Evolutionary conservation across 2,797 vertebrate species (phyloP).

Genomic region (Acrossocheilus fasciatus): DNA sequence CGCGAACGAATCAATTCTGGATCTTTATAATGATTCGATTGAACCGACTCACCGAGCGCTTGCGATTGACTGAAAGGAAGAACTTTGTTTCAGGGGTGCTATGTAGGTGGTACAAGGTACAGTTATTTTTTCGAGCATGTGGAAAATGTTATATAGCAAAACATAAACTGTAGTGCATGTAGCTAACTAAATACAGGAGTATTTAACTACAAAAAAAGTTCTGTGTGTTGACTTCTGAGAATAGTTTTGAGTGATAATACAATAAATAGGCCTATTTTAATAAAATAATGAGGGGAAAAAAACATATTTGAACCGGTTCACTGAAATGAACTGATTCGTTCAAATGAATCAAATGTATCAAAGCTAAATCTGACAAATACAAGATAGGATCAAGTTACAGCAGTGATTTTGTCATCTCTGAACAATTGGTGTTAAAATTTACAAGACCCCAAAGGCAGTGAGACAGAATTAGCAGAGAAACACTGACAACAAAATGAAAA

Average conservation of each 20-base stretch:
- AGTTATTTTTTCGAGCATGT: not conserved
- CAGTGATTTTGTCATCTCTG: not conserved
- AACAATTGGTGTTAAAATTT: not conserved
- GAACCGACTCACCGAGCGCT: slow-evolving; percentile 23
- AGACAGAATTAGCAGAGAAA: slow-evolving; percentile 17
- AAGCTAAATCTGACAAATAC: slow-evolving; percentile 24
- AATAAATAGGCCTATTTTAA: not conserved
- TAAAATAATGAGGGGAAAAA: not conserved
- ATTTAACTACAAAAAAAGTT: not conserved
- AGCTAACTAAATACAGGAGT: not conserved
- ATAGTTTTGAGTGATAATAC: not conserved
- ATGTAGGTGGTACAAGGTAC: not conserved
- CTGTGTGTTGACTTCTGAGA: not conserved
- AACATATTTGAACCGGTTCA: not conserved
- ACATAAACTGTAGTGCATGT: not conserved
- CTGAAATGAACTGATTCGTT: not conserved
- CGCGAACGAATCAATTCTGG: not conserved
- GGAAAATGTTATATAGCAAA: not conserved
- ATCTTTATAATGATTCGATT: slow-evolving; percentile 10
- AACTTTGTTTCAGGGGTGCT: not conserved
- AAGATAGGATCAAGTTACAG: not conserved
- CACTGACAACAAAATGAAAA: slow-evolving; percentile 6
- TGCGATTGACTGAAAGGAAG: not conserved
- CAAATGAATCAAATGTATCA: not conserved
- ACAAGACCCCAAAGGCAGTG: not conserved